These are phyloP conservation scores for Hyppa rectilinea DNA, from an alignment of 2,888 invertebrate genomes.

Conservation along the genomic window DNA sequence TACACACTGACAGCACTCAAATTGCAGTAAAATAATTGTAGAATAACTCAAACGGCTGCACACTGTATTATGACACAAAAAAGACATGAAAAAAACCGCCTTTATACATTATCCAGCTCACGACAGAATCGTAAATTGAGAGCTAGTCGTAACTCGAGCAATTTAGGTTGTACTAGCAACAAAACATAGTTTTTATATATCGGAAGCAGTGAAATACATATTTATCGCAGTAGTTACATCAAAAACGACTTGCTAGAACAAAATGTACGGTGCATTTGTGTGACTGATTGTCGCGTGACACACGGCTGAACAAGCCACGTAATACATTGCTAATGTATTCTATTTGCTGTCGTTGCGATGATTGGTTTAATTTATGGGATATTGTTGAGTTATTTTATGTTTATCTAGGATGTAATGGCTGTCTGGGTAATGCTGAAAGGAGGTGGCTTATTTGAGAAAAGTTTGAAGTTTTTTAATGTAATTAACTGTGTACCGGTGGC, in stretches of 20 bases:
- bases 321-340: constrained; percentile 33
- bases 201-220: constrained; percentile 60
- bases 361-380: constrained; percentile 41
- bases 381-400: constrained; percentile 9
- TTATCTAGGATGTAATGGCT: not conserved
- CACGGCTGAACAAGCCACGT: constrained; percentile 32
- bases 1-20: constrained; percentile 9
- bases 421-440: not conserved
- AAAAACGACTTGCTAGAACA: constrained; percentile 43
- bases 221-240: constrained; percentile 63
- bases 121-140: constrained; percentile 43
- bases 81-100: constrained; percentile 11
- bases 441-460: not conserved
- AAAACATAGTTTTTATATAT: constrained; percentile 51
- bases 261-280: constrained; percentile 59
- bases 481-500: not conserved
- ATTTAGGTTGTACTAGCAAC: constrained; percentile 48
- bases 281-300: constrained; percentile 64
- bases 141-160: constrained; percentile 46
- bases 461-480: not conserved
- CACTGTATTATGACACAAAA: constrained; percentile 3
- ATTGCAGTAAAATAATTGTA: constrained; percentile 21
- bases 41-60: constrained; percentile 32
- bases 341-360: constrained; percentile 29
- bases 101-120: constrained; percentile 45